Percentiles rank a stretch among this genome's conserved stretches.
Conservation (phyloP, 2,888 invertebrate species). For the Tinea semifulvella region DNA sequence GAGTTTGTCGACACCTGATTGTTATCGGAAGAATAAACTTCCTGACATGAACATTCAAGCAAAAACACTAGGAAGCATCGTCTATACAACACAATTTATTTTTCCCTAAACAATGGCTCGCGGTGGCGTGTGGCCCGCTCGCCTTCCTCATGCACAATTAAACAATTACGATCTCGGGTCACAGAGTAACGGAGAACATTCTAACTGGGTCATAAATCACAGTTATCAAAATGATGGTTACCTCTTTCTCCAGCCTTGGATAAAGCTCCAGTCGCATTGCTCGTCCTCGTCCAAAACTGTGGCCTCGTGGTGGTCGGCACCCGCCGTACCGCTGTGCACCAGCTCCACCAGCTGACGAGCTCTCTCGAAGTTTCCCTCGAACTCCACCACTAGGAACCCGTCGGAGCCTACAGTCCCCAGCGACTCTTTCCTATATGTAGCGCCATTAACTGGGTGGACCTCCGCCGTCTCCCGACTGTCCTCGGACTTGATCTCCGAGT, state of each 20-base stretch:
- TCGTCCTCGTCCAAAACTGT: slow-evolving; percentile 54
- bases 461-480: slow-evolving; percentile 31
- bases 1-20: slow-evolving; percentile 44
- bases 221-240: slow-evolving; percentile 27
- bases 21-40: slow-evolving; percentile 28
- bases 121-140: slow-evolving; percentile 18
- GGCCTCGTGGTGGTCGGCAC: slow-evolving; percentile 51
- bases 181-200: slow-evolving; percentile 35
- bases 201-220: neutral
- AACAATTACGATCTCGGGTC: slow-evolving; percentile 29
- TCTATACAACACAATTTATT: neutral
- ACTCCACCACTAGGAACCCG: slow-evolving; percentile 69
- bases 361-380: slow-evolving; percentile 68
- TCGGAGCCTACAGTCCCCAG: slow-evolving; percentile 49
- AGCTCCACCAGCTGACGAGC: slow-evolving; percentile 70
- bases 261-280: slow-evolving; percentile 78
- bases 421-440: slow-evolving; percentile 51
- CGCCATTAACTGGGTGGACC: slow-evolving; percentile 42
- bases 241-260: slow-evolving; percentile 78
- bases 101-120: slow-evolving; percentile 6
- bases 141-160: slow-evolving; percentile 38
- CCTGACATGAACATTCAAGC: slow-evolving; percentile 3
- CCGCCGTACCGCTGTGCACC: slow-evolving; percentile 51
- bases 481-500: slow-evolving; percentile 41
- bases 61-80: slow-evolving; percentile 3